Evolutionary conservation across 2,888 invertebrate genomes (phyloP), one percentile per base, ranked within the genome.

Genomic region (Palloptera scutellata): DNA sequence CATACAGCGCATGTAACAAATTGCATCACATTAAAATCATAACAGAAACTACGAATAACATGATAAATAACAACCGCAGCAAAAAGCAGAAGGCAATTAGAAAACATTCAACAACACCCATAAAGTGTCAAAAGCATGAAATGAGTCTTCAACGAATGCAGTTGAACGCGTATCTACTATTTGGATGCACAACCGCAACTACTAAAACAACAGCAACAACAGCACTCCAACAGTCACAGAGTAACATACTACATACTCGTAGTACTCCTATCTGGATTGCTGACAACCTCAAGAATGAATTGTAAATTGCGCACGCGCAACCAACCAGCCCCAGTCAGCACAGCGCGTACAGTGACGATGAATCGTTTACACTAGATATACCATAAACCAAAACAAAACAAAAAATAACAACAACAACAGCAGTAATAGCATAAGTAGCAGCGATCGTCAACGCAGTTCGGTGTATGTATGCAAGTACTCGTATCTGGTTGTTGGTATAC

Each of bases 251-350:
- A n/a, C n/a, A n/a, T n/a, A n/a, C n/a, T n/a, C n/a, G n/a, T n/a
- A n/a, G n/a, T 13, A 48, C 30, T 30, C 30, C 3, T 30, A 15
- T 15, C n/a, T 72, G 72, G 69, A 71, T 70, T 69, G 72, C 66
- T 58, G 67, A 53, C 71, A 66, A 71, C 67, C 68, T 30, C 52
- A 58, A 73, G 71, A 73, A 75, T 74, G 75, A 72, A 73, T 75
- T 73, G 73, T 70, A 74, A 73, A 74, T 74, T 73, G 74, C 72
- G 75, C 74, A 75, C 72, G 74, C 74, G 73, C 70, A 75, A 69
- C 70, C 57, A 59, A 61, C 68, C 64, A 54, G 62, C 61, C 54
- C 45, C 48, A 51, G 30, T 17, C 52, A 20, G 45, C n/a, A 43
- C 48, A 66, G 42, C 55, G 40, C 55, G 40, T 45, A 58, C 41